Base-by-base conservation (phyloP, 2,113 vertebrate species). In the Coryphaenoides rupestris region DNA sequence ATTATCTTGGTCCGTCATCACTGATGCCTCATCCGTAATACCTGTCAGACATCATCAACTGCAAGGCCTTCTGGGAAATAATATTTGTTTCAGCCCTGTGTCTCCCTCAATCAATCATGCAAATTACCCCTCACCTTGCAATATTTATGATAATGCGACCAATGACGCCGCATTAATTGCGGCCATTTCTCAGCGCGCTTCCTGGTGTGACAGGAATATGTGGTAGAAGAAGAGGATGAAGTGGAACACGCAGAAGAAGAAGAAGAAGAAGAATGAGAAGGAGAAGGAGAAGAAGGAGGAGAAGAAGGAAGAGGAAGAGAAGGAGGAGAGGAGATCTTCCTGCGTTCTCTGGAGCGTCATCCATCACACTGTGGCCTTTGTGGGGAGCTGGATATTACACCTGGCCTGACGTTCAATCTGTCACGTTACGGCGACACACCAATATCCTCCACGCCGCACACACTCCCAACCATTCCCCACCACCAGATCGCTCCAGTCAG, bases 131-230 rank as follows among this genome's bases (percentile, higher is more conserved):
- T 83, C 79, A 82, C 82, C 80, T 83, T 78, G 72, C 74, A 82
- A 72, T 82, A 86, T 80, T 84, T 84, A 81, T 86, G 77, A 75
- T 85, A 82, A 86, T 87, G 69, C 72, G 45, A 50, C 71, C 75
- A 75, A 72, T 78, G 83, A 79, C 76, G 81, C 59, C 10, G 60
- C 7, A 59, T 74, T 84, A 83, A 86, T 80, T 82, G 79, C 77
- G 75, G 65, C 71, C 76, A 87, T 85, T 61, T 21, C 75, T 87
- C 80, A 84, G 56, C 78, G 72, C 59, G 65, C 68, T 65, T 66
- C 9, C 9, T 9, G 33, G 33, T 7, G 33, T 40, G 33, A 40
- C 33, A 40, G 33, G 2, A 40, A 12, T 7, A 33, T 33, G 28
- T 33, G 28, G 28, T 33, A 33, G 28, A 33, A 33, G 28, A 33